Evolutionary conservation across 2,888 invertebrate genomes (phyloP), one percentile per base, ranked within the genome.

Genomic region (Magallana nippona): DNA sequence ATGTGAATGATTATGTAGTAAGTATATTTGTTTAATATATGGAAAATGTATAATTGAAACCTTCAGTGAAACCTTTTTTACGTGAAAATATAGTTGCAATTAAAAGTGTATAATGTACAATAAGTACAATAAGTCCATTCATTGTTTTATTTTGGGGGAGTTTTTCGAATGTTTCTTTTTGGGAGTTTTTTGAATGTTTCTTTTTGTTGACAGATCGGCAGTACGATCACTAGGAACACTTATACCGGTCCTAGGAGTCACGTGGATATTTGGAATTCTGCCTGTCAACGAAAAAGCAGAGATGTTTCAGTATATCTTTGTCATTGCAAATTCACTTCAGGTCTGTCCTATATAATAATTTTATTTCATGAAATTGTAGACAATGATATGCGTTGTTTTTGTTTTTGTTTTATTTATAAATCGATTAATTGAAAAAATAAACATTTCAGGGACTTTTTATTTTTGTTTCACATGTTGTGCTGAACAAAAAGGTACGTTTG

Each of bases 401-500:
- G 3, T 44, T 44, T 3, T 3, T 32, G 1, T 3, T 32, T 44
- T 44, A 44, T 44, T 44, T 5, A 44, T 44, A 44, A 44, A 44
- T 44, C 44, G 44, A 44, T 44, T 5, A 44, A 44, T 44, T 44
- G 3, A 5, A 5, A 44, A 44, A 44, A 44, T 44, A 8, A 17
- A n/a, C 58, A n/a, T 60, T 60, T 15, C 58, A 60, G 58, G 58
- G 58, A n/a, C 15, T 60, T 60, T 60, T 60, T n/a, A 60, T 60
- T n/a, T 60, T 60, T n/a, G 17, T 60, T 60, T 60, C 58, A 60
- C 58, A 60, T n/a, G 58, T 60, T 17, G 5, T 60, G 17, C 58
- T 60, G 17, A 60, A 60, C 58, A 60, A 60, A 60, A 60, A 60
- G 58, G 58, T 60, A n/a, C n/a, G 58, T 1, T 8, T 44, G 44